A percentile compares a stretch with the other conserved stretches of the same genome.
These are phyloP conservation scores for Allobates femoralis DNA, from an alignment of 2,797 vertebrate genomes.

Conservation along the genomic window DNA sequence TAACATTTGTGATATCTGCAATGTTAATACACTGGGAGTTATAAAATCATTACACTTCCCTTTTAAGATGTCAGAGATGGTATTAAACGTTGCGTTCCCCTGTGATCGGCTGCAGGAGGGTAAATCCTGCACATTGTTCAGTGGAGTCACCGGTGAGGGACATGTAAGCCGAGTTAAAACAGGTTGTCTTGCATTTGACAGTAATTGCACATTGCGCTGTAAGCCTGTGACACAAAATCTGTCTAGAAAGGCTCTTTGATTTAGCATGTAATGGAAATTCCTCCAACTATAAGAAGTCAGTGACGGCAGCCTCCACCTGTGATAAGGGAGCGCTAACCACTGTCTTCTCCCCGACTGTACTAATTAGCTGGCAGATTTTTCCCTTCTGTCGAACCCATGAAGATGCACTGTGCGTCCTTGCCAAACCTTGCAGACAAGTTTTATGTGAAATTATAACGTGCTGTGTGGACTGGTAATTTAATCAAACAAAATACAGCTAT, in stretches of 20 bases:
- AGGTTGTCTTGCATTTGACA: slow-evolving; percentile 25
- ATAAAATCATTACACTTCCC: no score
- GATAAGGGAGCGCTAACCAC: slow-evolving; percentile 4
- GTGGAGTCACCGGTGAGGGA: slow-evolving; percentile 21
- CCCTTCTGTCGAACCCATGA: not conserved
- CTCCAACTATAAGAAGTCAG: slow-evolving; percentile 39
- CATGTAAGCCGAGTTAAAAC: slow-evolving; percentile 20
- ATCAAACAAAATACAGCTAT: not conserved
- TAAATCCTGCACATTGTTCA: slow-evolving; percentile 37
- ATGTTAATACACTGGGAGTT: no score
- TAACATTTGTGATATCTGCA: no score
- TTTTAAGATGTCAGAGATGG: no score
- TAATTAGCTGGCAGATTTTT: slow-evolving; percentile 14
- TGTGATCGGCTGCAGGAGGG: slow-evolving; percentile 6
- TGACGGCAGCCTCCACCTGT: not conserved
- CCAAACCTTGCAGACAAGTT: slow-evolving; percentile 17
- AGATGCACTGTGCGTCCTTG: not conserved
- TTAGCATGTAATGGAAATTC: slow-evolving; percentile 38
- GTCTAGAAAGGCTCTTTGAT: slow-evolving; percentile 44
- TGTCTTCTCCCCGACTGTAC: slow-evolving; percentile 6
- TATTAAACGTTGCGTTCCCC: not conserved
- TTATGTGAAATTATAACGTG: slow-evolving; percentile 17
- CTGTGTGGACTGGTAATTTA: not conserved
- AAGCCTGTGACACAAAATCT: slow-evolving; percentile 28
- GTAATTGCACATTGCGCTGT: slow-evolving; percentile 37